A percentile compares a stretch with the other conserved stretches of the same genome.
These are phyloP conservation scores for Vollenhovia emeryi DNA, from an alignment of 1,140 invertebrate species.

Conservation along the genomic window DNA sequence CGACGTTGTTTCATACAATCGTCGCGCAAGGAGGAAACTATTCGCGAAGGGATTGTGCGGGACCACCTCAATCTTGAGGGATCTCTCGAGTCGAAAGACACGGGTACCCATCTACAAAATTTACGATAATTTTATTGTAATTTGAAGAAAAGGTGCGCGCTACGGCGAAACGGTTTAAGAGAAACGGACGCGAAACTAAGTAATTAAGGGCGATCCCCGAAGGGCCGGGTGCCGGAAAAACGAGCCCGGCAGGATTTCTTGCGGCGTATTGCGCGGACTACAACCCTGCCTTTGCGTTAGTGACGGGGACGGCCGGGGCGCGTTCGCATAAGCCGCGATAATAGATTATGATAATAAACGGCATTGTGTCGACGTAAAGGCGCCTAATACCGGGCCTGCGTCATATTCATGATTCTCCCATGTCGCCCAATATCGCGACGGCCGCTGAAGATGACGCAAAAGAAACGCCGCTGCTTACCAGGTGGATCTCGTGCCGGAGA, in stretches of 20 bases:
- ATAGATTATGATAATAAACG: constrained; percentile 84
- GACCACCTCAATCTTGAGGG: not conserved
- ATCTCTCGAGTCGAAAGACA: constrained; percentile 13
- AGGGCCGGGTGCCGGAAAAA: constrained; percentile 41
- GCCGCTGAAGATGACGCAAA: constrained; percentile 71
- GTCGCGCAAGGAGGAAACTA: not conserved
- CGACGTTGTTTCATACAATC: not conserved
- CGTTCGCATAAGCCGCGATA: constrained; percentile 78
- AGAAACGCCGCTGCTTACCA: constrained; percentile 68
- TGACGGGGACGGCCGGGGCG: constrained; percentile 63
- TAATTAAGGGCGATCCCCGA: constrained; percentile 56
- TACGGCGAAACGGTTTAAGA: not conserved
- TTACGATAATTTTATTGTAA: constrained; percentile 33
- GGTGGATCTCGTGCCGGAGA: constrained; percentile 54
- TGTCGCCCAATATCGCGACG: constrained; percentile 57
- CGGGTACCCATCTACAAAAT: not conserved
- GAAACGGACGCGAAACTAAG: not conserved
- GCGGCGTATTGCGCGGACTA: constrained; percentile 33
- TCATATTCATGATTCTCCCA: constrained; percentile 67
- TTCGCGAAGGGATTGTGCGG: not conserved
- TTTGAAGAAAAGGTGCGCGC: not conserved
- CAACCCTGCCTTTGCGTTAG: constrained; percentile 58
- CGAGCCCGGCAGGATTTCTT: constrained; percentile 60
- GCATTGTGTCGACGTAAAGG: constrained; percentile 81
- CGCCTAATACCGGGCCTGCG: constrained; percentile 69